These are phyloP conservation scores for Anguilla anguilla DNA, from an alignment of 2,797 vertebrate species.

Conservation along the genomic window DNA sequence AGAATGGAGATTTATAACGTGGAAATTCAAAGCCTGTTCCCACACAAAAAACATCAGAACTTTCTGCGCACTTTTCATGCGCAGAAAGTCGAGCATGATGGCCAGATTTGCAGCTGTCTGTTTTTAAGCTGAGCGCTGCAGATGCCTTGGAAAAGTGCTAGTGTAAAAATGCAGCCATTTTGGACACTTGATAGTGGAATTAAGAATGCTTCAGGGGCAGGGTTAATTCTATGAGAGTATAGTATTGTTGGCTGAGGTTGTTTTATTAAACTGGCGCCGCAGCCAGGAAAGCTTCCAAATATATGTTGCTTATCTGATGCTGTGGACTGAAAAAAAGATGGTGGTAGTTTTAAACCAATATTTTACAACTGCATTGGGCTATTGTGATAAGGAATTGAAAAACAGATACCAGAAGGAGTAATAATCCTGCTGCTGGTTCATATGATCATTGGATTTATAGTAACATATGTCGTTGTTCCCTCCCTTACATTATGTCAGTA, in stretches of 20 bases:
- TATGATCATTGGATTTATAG: neutral
- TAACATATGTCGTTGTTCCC: neutral
- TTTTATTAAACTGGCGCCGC: constrained; percentile 29
- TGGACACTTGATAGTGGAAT: constrained; percentile 3
- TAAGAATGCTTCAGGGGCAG: neutral
- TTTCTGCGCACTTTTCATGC: no score
- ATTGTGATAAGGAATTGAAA: constrained; percentile 2
- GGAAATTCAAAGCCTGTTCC: neutral
- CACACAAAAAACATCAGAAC: no score
- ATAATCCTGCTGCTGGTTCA: neutral
- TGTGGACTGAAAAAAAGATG: constrained; percentile 1
- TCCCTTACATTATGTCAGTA: neutral
- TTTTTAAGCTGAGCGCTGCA: neutral
- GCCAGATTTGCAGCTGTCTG: constrained; percentile 10
- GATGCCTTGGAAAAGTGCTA: neutral
- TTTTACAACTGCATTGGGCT: neutral
- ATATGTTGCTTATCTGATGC: constrained; percentile 29
- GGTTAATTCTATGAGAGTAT: constrained; percentile 9
- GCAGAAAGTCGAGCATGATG: neutral
- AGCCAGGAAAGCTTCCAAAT: constrained; percentile 3
- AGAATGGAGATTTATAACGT: neutral
- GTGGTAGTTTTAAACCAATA: neutral
- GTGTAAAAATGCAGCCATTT: constrained; percentile 17
- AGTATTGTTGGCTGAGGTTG: constrained; percentile 24
- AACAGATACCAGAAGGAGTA: neutral